Conservation (phyloP, 2,113 vertebrate species). For the Myiozetetes cayanensis region DNA sequence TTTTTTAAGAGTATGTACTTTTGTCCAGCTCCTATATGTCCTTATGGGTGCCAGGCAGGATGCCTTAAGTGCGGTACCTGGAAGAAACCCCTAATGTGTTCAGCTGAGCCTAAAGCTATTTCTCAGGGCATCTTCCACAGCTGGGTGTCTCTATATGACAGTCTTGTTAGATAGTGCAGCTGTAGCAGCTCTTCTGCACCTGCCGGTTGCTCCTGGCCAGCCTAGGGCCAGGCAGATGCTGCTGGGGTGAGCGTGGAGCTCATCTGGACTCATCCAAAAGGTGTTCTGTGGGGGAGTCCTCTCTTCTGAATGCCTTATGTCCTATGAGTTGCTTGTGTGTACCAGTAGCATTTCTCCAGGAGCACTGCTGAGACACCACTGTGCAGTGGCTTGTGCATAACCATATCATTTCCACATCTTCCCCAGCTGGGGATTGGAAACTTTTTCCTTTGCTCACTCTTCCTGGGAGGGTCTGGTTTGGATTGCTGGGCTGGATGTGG, state of each 20-base stretch:
- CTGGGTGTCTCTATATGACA: not conserved
- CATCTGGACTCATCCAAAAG: not conserved
- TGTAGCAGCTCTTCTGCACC: not conserved
- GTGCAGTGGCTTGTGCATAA: not conserved
- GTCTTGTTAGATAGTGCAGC: not conserved
- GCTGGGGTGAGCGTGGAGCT: not conserved
- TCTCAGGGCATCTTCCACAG: not conserved
- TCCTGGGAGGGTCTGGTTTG: not conserved
- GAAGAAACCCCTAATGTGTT: not conserved
- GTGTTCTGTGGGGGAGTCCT: not conserved
- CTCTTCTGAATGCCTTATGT: not conserved
- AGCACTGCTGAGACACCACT: rapidly evolving
- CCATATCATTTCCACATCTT: rapidly evolving
- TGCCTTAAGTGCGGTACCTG: not conserved
- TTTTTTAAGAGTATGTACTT: not conserved
- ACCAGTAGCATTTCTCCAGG: not conserved
- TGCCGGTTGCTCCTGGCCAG: not conserved
- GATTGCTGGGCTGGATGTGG: not conserved
- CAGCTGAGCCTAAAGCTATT: not conserved
- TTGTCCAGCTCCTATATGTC: not conserved
- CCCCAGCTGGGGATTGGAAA: rapidly evolving
- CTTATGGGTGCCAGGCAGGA: not conserved
- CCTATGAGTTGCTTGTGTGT: not conserved
- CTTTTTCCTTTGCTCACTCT: not conserved
- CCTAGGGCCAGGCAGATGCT: not conserved